Percentiles rank a stretch among this genome's conserved stretches.
These are phyloP conservation scores for Erythrolamprus reginae DNA, from an alignment of 2,113 vertebrate genomes.

Conservation along the genomic window DNA sequence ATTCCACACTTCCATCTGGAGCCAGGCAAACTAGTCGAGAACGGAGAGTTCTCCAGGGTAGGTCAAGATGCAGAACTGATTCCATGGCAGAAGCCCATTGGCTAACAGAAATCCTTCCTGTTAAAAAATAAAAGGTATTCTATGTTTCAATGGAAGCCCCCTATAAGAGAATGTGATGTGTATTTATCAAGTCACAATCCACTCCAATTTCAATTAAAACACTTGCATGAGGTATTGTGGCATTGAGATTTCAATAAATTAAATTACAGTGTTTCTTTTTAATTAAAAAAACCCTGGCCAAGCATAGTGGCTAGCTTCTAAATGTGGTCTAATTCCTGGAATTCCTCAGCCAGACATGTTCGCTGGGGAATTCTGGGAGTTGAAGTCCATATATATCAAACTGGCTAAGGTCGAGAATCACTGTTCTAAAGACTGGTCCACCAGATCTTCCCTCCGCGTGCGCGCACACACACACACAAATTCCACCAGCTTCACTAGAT, in stretches of 20 bases:
- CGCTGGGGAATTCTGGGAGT: not conserved
- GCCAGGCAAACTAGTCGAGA: conserved; percentile 67
- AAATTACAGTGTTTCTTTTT: not conserved
- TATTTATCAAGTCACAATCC: not conserved
- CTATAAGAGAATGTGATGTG: not conserved
- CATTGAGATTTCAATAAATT: not conserved
- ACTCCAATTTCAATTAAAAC: not conserved
- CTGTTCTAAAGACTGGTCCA: not conserved
- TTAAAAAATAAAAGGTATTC: conserved; percentile 9
- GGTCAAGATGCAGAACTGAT: conserved; percentile 77
- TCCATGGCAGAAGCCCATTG: conserved; percentile 86
- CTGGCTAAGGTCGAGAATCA: not conserved
- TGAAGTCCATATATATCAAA: not conserved
- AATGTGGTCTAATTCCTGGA: not conserved
- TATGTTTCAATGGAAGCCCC: not conserved
- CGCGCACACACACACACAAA: not conserved
- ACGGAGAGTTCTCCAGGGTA: conserved; percentile 90
- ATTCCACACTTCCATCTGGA: conserved; percentile 76
- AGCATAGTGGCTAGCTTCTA: not conserved
- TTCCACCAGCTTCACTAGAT: not conserved
- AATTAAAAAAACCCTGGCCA: not conserved
- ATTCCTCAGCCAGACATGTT: not conserved
- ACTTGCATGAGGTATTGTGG: not conserved
- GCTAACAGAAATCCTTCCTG: conserved; percentile 78
- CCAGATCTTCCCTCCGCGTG: not conserved